Evolutionary conservation across 2,888 invertebrate genomes (phyloP).

Genomic region (Isoperla grammatica): DNA sequence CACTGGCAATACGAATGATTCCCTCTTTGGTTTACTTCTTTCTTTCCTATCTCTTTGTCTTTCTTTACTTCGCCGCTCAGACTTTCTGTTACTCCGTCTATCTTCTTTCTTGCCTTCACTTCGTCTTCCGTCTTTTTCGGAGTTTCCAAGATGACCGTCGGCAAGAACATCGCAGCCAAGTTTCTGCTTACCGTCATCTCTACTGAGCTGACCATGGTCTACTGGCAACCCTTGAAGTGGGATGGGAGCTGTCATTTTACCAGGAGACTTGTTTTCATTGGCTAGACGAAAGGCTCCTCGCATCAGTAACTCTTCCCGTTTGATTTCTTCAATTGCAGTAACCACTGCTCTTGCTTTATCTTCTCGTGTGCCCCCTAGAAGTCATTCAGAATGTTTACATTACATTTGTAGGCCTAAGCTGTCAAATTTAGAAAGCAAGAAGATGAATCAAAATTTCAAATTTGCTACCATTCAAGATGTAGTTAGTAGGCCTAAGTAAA

Average conservation of each 20-base stretch:
- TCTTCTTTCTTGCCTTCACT: not conserved
- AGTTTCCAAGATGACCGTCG: not conserved
- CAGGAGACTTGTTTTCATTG: not conserved
- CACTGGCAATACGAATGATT: conserved; percentile 20
- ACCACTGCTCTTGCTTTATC: conserved; percentile 29
- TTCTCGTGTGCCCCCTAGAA: conserved; percentile 20
- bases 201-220: not conserved
- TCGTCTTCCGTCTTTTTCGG: not conserved
- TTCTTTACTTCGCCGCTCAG: conserved; percentile 2
- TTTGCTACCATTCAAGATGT: no score
- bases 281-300: conserved; percentile 16
- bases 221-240: conserved; percentile 20
- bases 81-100: not conserved
- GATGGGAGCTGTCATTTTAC: conserved; percentile 24
- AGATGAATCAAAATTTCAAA: no score
- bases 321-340: conserved; percentile 31
- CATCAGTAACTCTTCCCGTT: conserved; percentile 28
- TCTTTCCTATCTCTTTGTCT: conserved; percentile 2
- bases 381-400: not conserved
- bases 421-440: no score
- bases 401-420: no score
- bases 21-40: not conserved
- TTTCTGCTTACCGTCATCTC: no score
- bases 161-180: no score
- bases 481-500: no score